These are phyloP conservation scores for Indri indri DNA, from an alignment of 2,113 vertebrate genomes.

Conservation along the genomic window DNA sequence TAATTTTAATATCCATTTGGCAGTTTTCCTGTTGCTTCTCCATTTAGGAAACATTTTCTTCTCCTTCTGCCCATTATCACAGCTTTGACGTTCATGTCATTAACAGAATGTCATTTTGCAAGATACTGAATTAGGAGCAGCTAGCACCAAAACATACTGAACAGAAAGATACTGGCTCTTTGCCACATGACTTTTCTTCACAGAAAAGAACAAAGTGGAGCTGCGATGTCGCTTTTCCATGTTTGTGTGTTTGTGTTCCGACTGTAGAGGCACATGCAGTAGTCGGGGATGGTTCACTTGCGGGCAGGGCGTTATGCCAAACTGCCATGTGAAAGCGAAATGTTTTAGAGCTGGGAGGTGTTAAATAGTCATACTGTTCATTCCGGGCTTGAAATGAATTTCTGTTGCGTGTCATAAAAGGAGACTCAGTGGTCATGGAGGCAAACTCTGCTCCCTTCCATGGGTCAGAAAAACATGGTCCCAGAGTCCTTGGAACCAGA, in stretches of 20 bases:
- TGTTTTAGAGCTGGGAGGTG: not conserved
- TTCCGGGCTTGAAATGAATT: not conserved
- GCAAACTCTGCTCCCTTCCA: not conserved
- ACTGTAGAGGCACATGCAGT: not conserved
- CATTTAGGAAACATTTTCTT: constrained; percentile 70
- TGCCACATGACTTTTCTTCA: constrained; percentile 39
- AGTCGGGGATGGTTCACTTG: constrained; percentile 16
- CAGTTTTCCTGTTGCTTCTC: constrained; percentile 60
- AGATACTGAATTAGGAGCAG: constrained; percentile 67
- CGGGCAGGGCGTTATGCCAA: constrained; percentile 10
- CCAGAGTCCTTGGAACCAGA: not conserved
- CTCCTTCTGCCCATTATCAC: constrained; percentile 72
- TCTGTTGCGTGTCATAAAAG: not conserved
- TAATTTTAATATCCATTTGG: constrained; percentile 62
- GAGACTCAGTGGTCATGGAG: not conserved
- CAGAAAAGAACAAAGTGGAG: constrained; percentile 47
- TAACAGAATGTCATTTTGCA: constrained; percentile 74
- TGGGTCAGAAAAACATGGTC: not conserved
- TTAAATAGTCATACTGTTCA: not conserved
- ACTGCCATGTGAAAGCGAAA: not conserved
- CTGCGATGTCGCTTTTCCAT: not conserved
- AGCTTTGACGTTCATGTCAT: constrained; percentile 72
- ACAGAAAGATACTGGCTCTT: constrained; percentile 33
- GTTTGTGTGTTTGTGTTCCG: constrained; percentile 37
- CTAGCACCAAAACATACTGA: constrained; percentile 58